Percentiles rank a stretch among this genome's conserved stretches.
Conservation (phyloP, 2,888 invertebrate genomes). For the Dynastes grantii region DNA sequence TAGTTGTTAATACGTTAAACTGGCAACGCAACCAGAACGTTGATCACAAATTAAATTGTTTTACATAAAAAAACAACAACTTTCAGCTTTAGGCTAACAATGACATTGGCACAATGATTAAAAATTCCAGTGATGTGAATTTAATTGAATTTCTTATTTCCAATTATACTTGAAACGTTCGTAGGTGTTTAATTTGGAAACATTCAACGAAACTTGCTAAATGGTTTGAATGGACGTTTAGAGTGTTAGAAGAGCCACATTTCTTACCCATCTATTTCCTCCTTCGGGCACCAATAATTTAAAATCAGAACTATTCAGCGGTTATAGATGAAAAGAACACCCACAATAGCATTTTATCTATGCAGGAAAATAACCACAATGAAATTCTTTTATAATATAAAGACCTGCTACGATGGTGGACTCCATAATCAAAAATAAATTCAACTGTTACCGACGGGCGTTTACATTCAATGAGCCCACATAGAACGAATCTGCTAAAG, state of each 20-base stretch:
- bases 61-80: background rate
- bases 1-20: background rate
- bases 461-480: constrained; percentile 24
- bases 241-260: no score
- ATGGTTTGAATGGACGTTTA: no score
- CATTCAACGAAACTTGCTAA: no score
- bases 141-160: constrained; percentile 11
- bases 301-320: no score
- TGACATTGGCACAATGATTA: constrained; percentile 19
- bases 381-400: constrained; percentile 6
- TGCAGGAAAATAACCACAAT: constrained; percentile 21
- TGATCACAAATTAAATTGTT: background rate
- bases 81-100: constrained; percentile 5
- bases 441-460: background rate
- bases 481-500: constrained; percentile 14
- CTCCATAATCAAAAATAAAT: constrained; percentile 30
- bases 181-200: background rate
- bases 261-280: no score
- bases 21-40: background rate
- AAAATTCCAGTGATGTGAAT: background rate
- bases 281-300: no score
- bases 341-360: constrained; percentile 12
- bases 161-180: background rate
- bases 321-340: constrained; percentile 16
- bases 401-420: constrained; percentile 12